Evolutionary conservation across 2,113 vertebrate species (phyloP), one percentile per base, ranked within the genome.

Genomic region (Anser brachyrhynchus): DNA sequence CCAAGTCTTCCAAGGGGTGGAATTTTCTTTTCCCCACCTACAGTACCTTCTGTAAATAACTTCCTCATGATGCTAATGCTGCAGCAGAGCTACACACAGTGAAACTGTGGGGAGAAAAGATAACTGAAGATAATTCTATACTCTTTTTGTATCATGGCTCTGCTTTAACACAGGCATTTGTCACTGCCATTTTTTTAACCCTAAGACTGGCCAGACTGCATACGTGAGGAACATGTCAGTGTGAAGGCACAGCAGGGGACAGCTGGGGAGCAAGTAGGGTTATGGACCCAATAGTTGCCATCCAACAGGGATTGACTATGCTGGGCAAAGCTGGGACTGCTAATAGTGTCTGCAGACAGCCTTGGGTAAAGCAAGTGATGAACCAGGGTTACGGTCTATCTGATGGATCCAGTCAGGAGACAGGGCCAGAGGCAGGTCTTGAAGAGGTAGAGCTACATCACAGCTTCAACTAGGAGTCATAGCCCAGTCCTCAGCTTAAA

Each of bases 1-100:
- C 17, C 52, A 91, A 3, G 28, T 93, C 65, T 92, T 64, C 4
- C 2, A 81, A 77, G 2, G 11, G 20, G 39, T 61, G 52, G 81
- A 89, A 78, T 92, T 92, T 95, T 92, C 51, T 87, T 81, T 65
- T 74, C 43, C 33, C 86, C 92, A 91, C 90, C 80, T 89, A 95
- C 91, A 58, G 80, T 28, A 26, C 22, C 70, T 95, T 95, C 95
- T 6, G 1, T 75, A 95, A 97, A 96, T 96, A 96, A 65, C 91
- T 85, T 91, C 39, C 57, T 91, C 9, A 0, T 78, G 94, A 92
- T 82, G 66, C 59, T 82, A 87, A 92, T 93, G 20, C 70, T 87
- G 71, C 39, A 4, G 2, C 52, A 18, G 39, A 93, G 18, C 44
- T 51, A 11, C 75, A 79, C 61, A 61, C 49, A 69, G 59, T 72